These are phyloP conservation scores for Lordiphosa andalusiaca DNA, from an alignment of 2,888 invertebrate genomes.

Conservation along the genomic window DNA sequence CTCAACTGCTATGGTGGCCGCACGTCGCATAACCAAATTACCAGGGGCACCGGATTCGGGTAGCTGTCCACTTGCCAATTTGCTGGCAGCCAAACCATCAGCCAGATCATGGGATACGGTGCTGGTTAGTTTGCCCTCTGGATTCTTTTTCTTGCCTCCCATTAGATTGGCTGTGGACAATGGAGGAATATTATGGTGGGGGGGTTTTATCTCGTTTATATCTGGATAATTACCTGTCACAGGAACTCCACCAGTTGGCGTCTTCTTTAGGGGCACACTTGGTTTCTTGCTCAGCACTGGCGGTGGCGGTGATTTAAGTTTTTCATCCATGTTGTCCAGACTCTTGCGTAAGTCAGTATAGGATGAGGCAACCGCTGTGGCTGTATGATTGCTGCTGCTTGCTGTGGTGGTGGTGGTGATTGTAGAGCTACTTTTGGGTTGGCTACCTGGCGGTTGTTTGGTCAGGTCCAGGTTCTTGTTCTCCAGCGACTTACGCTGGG, in stretches of 20 bases:
- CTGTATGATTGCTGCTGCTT: constrained; percentile 34
- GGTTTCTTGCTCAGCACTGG: constrained; percentile 84
- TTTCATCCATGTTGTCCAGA: constrained; percentile 79
- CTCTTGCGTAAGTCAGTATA: constrained; percentile 76
- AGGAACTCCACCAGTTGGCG: constrained; percentile 81
- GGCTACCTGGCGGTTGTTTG: constrained; percentile 65
- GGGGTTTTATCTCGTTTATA: background rate
- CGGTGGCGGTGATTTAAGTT: constrained; percentile 80
- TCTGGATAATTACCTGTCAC: constrained; percentile 79
- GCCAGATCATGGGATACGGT: constrained; percentile 78
- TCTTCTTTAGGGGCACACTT: constrained; percentile 85
- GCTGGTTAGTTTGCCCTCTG: constrained; percentile 81
- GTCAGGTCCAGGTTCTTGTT: constrained; percentile 78
- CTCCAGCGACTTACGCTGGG: constrained; percentile 82
- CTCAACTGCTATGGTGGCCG: constrained; percentile 74
- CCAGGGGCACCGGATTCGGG: constrained; percentile 64
- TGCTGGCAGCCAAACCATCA: constrained; percentile 82
- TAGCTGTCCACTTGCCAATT: constrained; percentile 66
- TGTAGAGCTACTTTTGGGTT: constrained; percentile 44
- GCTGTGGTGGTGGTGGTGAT: constrained; percentile 48
- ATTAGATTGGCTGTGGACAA: constrained; percentile 81
- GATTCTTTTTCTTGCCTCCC: constrained; percentile 83
- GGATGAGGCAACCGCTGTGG: constrained; percentile 42
- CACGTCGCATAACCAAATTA: constrained; percentile 66
- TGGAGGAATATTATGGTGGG: background rate